A percentile compares a stretch with the other conserved stretches of the same genome.
Conservation (phyloP, 2,888 invertebrate species). For the Leptopilina syphax region DNA sequence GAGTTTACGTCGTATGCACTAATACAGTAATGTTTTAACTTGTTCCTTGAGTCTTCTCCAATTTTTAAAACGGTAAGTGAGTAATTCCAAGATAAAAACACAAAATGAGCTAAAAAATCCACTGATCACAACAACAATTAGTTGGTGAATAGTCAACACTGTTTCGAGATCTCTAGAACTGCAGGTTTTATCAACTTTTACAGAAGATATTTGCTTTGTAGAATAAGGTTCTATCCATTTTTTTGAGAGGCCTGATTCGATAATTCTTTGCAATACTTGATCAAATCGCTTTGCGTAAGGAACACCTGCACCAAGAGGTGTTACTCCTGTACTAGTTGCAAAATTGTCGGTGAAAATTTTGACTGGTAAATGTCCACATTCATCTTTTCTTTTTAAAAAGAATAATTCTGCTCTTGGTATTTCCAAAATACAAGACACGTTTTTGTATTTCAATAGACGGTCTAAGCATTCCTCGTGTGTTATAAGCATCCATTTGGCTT, state of each 20-base stretch:
- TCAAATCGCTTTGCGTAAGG: constrained; percentile 1
- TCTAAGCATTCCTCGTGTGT: background rate
- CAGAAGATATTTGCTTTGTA: background rate
- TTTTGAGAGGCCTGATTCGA: background rate
- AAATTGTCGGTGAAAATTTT: background rate
- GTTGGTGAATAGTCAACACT: background rate
- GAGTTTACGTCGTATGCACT: too few species aligned
- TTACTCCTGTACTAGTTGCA: background rate
- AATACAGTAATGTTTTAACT: too few species aligned
- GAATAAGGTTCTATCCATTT: background rate
- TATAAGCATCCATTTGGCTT: background rate
- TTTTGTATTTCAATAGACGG: background rate
- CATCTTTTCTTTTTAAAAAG: background rate
- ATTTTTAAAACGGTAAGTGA: too few species aligned
- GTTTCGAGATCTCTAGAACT: background rate
- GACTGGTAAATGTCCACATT: background rate
- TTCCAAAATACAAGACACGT: background rate
- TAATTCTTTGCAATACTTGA: background rate
- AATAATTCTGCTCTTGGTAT: background rate
- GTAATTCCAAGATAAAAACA: too few species aligned
- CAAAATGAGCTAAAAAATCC: too few species aligned
- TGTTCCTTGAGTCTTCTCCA: too few species aligned
- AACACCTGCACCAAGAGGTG: background rate
- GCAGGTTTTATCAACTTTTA: background rate
- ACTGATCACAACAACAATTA: background rate